Conservation (phyloP, 2,888 invertebrate genomes). For the Hirudinaria manillensis region DNA sequence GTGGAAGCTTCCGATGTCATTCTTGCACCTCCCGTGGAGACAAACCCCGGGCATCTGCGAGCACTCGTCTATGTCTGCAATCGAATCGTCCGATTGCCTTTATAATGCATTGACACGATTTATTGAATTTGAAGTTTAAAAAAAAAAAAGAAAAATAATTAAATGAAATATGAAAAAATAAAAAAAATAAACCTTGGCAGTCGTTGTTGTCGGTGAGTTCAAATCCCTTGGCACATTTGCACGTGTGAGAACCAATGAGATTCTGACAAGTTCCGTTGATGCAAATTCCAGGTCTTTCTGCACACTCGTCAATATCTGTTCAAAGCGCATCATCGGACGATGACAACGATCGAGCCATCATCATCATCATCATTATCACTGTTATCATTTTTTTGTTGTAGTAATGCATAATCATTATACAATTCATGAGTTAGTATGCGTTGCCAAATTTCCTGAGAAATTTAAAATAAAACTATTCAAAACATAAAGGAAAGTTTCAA, state of each 20-base stretch:
- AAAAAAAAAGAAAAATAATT: neutral
- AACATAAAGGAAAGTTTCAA: neutral
- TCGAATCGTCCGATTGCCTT: neutral
- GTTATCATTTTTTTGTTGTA: too few species aligned
- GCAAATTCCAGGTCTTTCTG: conserved; percentile 63
- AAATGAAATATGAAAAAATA: too few species aligned
- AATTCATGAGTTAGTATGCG: too few species aligned
- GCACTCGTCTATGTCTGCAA: conserved; percentile 71
- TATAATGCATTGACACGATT: neutral
- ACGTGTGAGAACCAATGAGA: conserved; percentile 71
- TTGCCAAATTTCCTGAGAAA: too few species aligned
- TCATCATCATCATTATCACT: too few species aligned
- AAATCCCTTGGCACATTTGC: conserved; percentile 72
- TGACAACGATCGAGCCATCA: too few species aligned
- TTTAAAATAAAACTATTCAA: too few species aligned
- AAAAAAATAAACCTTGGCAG: conserved; percentile 63
- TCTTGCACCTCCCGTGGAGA: conserved; percentile 59
- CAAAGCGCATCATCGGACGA: too few species aligned
- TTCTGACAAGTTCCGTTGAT: conserved; percentile 74
- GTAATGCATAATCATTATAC: too few species aligned
- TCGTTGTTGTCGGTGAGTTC: conserved; percentile 65
- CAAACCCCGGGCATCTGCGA: conserved; percentile 68
- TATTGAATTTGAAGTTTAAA: too few species aligned
- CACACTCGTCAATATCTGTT: conserved; percentile 73
- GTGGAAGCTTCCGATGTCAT: conserved; percentile 64